Evolutionary conservation across 2,888 invertebrate species (phyloP), one percentile per base, ranked within the genome.

Genomic region (Pristionchus exspectatus): DNA sequence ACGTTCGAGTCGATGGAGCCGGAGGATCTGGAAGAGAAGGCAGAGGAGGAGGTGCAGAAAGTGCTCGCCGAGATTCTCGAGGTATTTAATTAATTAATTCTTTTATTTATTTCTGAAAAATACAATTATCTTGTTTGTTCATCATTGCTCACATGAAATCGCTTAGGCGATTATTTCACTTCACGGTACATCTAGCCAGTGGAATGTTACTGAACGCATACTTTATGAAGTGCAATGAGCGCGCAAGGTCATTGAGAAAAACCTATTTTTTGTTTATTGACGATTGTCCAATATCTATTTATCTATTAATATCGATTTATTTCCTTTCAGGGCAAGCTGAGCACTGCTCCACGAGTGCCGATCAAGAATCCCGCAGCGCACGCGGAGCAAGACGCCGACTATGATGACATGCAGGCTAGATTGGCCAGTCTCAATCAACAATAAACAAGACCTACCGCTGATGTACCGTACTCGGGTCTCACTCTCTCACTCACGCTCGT

Each of bases 1-100:
- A 98, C 98, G 56, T 97, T 99, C 97, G 98, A 98, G 91, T 96
- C 97, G 9, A 94, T 98, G 91, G 97, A 98, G 94, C 93, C 94
- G 1, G 98, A 98, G 94, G 98, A 98, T 95, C 96, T 98, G 96
- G 99, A 99, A 95, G 98, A 98, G 94, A 98, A 97, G 93, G 98
- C 98, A 10, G 98, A 98, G 95, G 97, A 97, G 92, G 98, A 98
- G 96, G 97, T 89, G 74, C 21, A 86, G 69, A 84, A 63, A 74
- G 84, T 90, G 83, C 86, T 90, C 88, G 69, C 90, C 1, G 86
- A 87, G 72, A 87, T 87, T 50, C 87, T 87, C 87, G 44, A 87
- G 72, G 87, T 87, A 16, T 10, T 50, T 33, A 10, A 14, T 66
- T 33, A 72, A 33, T 72, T 30, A 66, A 33, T 44, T 44, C 5